phyloP scores from a whole-genome alignment of 2,113 vertebrate species.

The Alces alces region DNA sequence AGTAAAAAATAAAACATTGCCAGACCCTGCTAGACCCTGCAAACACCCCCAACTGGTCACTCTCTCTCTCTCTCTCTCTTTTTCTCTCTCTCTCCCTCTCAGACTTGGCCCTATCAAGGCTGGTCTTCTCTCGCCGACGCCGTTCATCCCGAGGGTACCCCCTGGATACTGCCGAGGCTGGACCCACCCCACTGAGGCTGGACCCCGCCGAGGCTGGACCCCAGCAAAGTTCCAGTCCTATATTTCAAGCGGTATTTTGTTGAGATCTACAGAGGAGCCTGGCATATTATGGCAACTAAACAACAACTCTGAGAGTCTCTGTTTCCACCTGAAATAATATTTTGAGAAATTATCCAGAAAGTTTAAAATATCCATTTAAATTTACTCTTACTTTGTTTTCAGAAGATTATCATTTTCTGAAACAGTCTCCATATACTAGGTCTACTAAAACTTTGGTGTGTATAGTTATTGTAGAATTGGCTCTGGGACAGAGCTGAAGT shows the following conservation, averaged over 20 bases:
- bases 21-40: too few species aligned
- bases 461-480: neutral
- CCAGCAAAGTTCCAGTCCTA: neutral
- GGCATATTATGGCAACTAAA: too few species aligned
- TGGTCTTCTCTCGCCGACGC: too few species aligned
- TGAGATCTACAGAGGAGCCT: neutral
- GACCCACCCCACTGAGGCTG: too few species aligned
- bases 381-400: neutral
- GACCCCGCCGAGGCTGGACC: too few species aligned
- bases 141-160: too few species aligned
- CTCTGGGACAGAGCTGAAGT: neutral
- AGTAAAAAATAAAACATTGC: too few species aligned
- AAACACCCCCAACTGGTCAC: too few species aligned
- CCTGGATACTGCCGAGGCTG: too few species aligned
- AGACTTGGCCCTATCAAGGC: too few species aligned
- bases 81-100: too few species aligned
- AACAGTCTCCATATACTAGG: neutral
- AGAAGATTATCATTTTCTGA: neutral
- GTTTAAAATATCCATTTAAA: neutral
- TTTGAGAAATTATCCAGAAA: neutral
- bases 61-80: too few species aligned
- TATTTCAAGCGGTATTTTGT: neutral
- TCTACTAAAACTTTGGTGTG: neutral
- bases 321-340: neutral
- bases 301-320: neutral